Evolutionary conservation across 2,797 vertebrate species (phyloP).

Genomic region (Morus bassanus): DNA sequence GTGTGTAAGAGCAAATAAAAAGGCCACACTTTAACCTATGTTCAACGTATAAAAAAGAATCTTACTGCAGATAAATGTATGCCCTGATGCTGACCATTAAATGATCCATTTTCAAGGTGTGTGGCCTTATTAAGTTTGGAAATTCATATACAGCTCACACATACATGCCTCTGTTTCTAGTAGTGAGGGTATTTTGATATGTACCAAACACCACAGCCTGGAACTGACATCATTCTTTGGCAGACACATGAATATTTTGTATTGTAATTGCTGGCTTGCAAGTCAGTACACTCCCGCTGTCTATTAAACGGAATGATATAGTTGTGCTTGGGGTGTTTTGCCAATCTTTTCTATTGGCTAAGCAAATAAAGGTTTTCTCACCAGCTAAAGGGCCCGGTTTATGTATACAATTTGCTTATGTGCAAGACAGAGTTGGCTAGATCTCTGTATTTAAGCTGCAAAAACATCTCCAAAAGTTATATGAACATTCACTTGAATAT

Average conservation of each 20-base stretch:
- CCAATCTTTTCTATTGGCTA: background rate
- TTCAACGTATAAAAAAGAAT: background rate
- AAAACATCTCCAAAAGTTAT: background rate
- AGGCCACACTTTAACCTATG: background rate
- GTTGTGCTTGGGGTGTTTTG: background rate
- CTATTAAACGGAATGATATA: background rate
- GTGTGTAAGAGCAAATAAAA: conserved; percentile 3
- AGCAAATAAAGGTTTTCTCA: background rate
- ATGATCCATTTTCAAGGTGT: conserved; percentile 31
- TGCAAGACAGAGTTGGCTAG: background rate
- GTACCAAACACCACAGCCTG: conserved; percentile 14
- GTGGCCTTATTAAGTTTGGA: conserved; percentile 27
- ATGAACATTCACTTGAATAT: background rate
- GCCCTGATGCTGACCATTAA: background rate
- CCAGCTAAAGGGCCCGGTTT: background rate
- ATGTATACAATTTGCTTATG: background rate
- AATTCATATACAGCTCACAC: conserved; percentile 21
- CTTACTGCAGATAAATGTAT: background rate
- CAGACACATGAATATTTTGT: conserved; percentile 18
- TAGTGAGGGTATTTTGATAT: conserved; percentile 12
- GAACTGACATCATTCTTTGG: conserved; percentile 55
- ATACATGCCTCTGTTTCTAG: background rate
- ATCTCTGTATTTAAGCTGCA: background rate
- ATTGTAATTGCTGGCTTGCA: conserved; percentile 41
- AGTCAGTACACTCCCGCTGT: conserved; percentile 40